Conservation (phyloP, 1,140 invertebrate species). For the Drosophila suzukii region DNA sequence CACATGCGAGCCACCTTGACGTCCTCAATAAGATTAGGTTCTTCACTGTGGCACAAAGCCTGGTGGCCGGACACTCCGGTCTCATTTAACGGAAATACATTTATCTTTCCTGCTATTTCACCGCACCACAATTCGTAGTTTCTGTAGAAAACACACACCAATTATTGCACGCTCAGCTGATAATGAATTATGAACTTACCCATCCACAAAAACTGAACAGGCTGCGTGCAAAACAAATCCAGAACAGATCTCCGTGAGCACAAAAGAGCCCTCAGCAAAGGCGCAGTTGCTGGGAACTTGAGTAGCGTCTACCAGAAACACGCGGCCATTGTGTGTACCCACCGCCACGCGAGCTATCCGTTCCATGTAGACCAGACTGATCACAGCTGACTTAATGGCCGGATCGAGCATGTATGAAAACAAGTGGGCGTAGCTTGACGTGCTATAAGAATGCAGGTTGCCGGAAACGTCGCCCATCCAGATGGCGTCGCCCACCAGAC, state of each 20-base stretch:
- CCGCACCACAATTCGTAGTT: constrained; percentile 91
- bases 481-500: constrained; percentile 88
- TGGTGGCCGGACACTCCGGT: constrained; percentile 87
- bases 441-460: constrained; percentile 91
- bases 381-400: constrained; percentile 86
- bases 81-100: constrained; percentile 88
- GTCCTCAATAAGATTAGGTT: constrained; percentile 83
- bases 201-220: constrained; percentile 85
- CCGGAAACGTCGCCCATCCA: constrained; percentile 95
- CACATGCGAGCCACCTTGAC: constrained; percentile 88
- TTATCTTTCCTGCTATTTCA: constrained; percentile 90
- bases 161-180: background rate
- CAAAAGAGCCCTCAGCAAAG: constrained; percentile 89
- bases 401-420: constrained; percentile 86
- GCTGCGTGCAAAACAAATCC: constrained; percentile 87
- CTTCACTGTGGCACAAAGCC: constrained; percentile 77
- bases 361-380: constrained; percentile 88
- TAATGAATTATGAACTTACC: constrained; percentile 70
- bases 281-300: constrained; percentile 87
- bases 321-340: constrained; percentile 89
- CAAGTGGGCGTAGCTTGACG: constrained; percentile 85
- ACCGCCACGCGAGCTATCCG: constrained; percentile 89
- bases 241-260: constrained; percentile 91
- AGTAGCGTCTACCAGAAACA: constrained; percentile 89
- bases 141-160: constrained; percentile 65